Base-by-base conservation (phyloP, 2,113 vertebrate species). In the Eurypyga helias region DNA sequence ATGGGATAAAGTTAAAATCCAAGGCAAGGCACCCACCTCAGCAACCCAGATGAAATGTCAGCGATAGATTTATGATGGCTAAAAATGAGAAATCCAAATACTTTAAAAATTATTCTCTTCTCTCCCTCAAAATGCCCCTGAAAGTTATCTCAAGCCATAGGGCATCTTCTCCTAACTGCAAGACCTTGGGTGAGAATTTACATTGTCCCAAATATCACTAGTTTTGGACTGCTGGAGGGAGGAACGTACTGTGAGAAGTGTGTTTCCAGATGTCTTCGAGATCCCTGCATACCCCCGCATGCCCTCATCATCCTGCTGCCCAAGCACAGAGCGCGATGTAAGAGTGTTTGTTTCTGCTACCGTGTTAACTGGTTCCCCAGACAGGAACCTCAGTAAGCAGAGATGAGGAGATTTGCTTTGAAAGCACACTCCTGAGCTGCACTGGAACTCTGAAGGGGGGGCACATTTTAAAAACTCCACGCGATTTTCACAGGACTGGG, bases 311-410 rank as follows among this genome's bases (percentile, higher is more conserved):
- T 2, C 21, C 67, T 72, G 51, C 13, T 72, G 38, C 38, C 54
- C 49, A 8, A 45, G 29, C 28, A 23, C 43, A 41, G 11, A 17
- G 0, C 14, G 6, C 1, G 29, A 41, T 46, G 25, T 13, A 13
- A 60, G 43, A 17, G 17, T 43, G 51, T 46, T 52, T 9, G 48
- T 46, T 69, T 70, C 67, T 89, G 45, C 33, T 49, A 7, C 51
- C 34, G 4, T 4, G 3, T 4, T 36, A 51, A 25, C 25, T 26
- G 64, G 41, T n/a, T 86, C 54, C 19, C 23, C 41, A 57, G 14
- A 25, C 20, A 9, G 17, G 33, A 77, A 81, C 9, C 43, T 71
- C 71, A 20, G 21, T 3, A 23, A 89, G 25, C 2, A n/a, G 17
- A 76, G 69, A 45, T 26, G 81, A 82, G 36, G n/a, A 45, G 64